Base-by-base conservation (phyloP, 2,113 vertebrate species). In the Piprites chloris region DNA sequence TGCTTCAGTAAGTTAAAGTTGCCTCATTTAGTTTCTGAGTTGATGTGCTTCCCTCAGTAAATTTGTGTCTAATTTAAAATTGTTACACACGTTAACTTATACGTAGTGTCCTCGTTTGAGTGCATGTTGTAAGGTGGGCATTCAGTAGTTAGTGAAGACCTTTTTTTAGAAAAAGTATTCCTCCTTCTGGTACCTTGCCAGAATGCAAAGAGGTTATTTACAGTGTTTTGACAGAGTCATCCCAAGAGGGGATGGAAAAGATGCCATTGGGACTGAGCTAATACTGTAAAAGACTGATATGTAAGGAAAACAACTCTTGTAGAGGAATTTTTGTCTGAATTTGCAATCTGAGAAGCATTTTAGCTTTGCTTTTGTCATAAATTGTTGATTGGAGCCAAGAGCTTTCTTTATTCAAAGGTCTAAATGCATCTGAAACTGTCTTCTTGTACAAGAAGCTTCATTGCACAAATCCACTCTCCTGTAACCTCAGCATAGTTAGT, bases 191-290 rank as follows among this genome's bases (percentile, higher is more conserved):
- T 84, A 33, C n/a, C 21, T 93, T 95, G 90, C 96, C 91, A 90
- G 85, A 91, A 49, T 76, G 71, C 37, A 62, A 53, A 71, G 73
- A 55, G 85, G 83, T 97, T 95, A 97, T 96, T 97, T 94, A 93
- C 80, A 85, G 68, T 95, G 87, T 97, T 97, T 94, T 97, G 96
- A 96, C 87, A 97, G 95, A 91, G 44, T 91, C 66, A 42, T 63
- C 80, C 67, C 63, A 91, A 96, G 58, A 91, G 0, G 3, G 44
- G 67, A 85, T 93, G 87, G 93, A 95, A 93, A 94, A 93, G 92
- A 97, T 95, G 95, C 95, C 90, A 79, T 85, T 94, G 82, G 82
- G 89, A 63, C 94, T 95, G 94, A 97, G 95, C 95, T 97, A 93
- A 92, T 96, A 93, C 68, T 76, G 76, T 79, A 44, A 93, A 77